A percentile compares a stretch with the other conserved stretches of the same genome.
Evolutionary conservation across 2,888 invertebrate genomes (phyloP).

Genomic region (Volucella inflata): DNA sequence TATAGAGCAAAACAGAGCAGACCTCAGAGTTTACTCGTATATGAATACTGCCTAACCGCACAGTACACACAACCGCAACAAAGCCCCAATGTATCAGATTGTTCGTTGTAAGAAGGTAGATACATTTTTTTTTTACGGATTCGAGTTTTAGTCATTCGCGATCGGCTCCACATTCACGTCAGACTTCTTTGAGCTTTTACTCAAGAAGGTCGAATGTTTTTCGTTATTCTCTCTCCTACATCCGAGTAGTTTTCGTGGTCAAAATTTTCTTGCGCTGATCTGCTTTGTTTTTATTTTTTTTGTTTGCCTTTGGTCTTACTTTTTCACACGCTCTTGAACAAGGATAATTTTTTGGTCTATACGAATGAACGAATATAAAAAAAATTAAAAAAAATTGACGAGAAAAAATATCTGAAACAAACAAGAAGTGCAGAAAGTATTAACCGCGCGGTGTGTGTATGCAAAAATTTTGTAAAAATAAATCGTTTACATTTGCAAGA

Average conservation of each 20-base stretch:
- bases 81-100: slow-evolving; percentile 68
- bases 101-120: slow-evolving; percentile 69
- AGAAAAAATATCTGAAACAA: neutral
- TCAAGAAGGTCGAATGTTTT: slow-evolving; percentile 83
- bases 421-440: slow-evolving; percentile 49
- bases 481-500: slow-evolving; percentile 14
- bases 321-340: slow-evolving; percentile 69
- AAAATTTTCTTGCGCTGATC: too few relatives aligned
- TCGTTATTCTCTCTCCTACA: slow-evolving; percentile 61
- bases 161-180: slow-evolving; percentile 77
- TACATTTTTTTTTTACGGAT: slow-evolving; percentile 53
- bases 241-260: slow-evolving; percentile 63
- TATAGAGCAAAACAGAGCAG: neutral
- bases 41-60: neutral
- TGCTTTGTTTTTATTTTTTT: slow-evolving; percentile 19
- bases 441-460: slow-evolving; percentile 53
- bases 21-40: too few relatives aligned
- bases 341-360: slow-evolving; percentile 48
- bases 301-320: slow-evolving; percentile 31
- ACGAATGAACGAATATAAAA: neutral
- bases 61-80: slow-evolving; percentile 31
- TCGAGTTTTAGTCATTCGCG: slow-evolving; percentile 75
- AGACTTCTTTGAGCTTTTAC: slow-evolving; percentile 84
- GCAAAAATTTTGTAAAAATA: slow-evolving; percentile 35
- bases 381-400: too few relatives aligned